Percentiles rank a stretch among this genome's conserved stretches.
Conservation (phyloP, 2,113 vertebrate species). For the Apodemus sylvaticus region DNA sequence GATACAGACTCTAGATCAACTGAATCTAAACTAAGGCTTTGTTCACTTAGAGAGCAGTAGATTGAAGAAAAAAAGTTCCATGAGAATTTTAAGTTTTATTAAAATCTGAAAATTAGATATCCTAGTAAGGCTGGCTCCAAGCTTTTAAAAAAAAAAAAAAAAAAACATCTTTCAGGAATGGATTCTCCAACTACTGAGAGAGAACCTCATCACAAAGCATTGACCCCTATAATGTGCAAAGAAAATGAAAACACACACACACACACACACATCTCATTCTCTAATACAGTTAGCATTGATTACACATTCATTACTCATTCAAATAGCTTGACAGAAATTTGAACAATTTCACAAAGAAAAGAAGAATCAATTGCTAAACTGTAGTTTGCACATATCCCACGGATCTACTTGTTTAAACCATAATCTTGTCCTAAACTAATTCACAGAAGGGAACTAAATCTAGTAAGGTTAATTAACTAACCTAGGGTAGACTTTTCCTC, state of each 20-base stretch:
- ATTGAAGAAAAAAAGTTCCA: background rate
- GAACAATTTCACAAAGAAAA: background rate
- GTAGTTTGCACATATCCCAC: rapidly evolving
- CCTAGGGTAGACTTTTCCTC: background rate
- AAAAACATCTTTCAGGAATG: background rate
- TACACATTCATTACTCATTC: background rate
- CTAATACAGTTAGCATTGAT: background rate
- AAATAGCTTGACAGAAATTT: background rate
- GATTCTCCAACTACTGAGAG: background rate
- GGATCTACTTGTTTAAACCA: background rate
- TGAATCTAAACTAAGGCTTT: background rate
- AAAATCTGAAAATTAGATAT: constrained; percentile 42
- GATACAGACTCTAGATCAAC: background rate
- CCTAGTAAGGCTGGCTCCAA: background rate
- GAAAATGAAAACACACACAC: background rate
- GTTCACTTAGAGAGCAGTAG: background rate
- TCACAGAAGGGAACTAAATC: constrained; percentile 13
- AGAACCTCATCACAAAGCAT: background rate
- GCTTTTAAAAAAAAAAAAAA: background rate
- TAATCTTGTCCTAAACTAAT: background rate
- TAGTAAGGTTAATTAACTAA: background rate
- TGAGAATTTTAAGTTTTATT: constrained; percentile 1
- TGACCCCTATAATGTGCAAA: background rate
- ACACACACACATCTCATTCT: background rate
- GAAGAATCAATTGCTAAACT: background rate